phyloP scores from a whole-genome alignment of 2,113 vertebrate genomes.

The Prunella fulvescens region DNA sequence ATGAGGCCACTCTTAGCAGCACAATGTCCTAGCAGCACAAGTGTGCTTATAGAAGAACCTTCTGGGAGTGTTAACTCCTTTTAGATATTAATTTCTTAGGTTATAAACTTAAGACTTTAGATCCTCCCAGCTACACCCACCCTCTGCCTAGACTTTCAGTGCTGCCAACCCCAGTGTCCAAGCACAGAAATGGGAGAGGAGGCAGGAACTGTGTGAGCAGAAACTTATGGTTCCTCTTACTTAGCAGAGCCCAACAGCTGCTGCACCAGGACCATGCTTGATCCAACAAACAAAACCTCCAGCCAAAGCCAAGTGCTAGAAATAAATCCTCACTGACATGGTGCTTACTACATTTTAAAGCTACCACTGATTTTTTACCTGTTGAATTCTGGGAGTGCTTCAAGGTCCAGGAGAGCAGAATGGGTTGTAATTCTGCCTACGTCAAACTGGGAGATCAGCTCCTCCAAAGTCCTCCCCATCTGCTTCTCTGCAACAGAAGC shows the following conservation, averaged over 20 bases:
- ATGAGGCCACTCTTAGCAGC: not conserved
- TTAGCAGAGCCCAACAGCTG: not conserved
- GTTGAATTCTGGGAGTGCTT: conserved; percentile 89
- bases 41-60: not conserved
- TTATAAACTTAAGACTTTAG: not conserved
- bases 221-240: not conserved
- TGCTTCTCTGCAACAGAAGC: conserved; percentile 77
- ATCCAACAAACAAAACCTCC: not conserved
- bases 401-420: conserved; percentile 89
- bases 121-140: not conserved
- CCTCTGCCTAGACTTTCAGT: not conserved
- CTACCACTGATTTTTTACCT: conserved; percentile 65
- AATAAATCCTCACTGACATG: not conserved
- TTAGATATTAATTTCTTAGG: not conserved
- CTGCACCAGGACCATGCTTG: not conserved
- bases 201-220: not conserved
- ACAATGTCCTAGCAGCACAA: rapidly evolving
- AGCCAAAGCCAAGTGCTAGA: not conserved
- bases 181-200: not conserved
- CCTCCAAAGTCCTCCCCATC: conserved; percentile 82
- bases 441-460: conserved; percentile 86
- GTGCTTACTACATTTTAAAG: not conserved
- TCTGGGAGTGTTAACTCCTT: not conserved
- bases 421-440: conserved; percentile 84
- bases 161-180: not conserved